Percentiles rank a stretch among this genome's conserved stretches.
phyloP scores from a whole-genome alignment of 2,888 invertebrate species.

The Drosophila leonis region DNA sequence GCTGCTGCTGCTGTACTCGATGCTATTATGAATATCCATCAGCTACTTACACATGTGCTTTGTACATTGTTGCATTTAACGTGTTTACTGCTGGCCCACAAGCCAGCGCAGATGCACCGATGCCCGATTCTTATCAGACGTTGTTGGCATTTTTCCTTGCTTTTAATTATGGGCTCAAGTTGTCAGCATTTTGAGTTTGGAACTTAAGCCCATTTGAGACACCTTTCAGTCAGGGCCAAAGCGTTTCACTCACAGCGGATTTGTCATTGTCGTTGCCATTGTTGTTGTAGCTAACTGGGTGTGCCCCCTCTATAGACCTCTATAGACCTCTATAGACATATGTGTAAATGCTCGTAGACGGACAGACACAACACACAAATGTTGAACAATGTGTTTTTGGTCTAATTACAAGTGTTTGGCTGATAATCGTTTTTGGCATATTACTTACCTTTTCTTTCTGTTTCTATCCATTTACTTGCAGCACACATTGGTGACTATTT shows the following conservation, averaged over 20 bases:
- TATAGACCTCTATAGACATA: too few species aligned
- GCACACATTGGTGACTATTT: constrained; percentile 76
- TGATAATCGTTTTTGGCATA: constrained; percentile 28
- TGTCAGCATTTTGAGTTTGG: constrained; percentile 55
- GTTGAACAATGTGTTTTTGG: constrained; percentile 10
- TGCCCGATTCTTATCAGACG: too few species aligned
- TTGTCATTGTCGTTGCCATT: constrained; percentile 40
- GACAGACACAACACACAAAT: background rate
- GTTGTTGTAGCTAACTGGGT: constrained; percentile 7
- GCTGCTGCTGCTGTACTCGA: background rate
- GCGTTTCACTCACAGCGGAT: constrained; percentile 46
- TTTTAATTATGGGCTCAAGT: constrained; percentile 68
- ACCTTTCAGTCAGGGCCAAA: constrained; percentile 47
- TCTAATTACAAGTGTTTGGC: constrained; percentile 27
- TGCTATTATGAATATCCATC: constrained; percentile 4
- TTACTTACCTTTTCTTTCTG: constrained; percentile 38
- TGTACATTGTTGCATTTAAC: constrained; percentile 36
- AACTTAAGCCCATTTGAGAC: constrained; percentile 69
- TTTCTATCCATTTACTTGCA: constrained; percentile 43
- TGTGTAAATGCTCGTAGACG: too few species aligned
- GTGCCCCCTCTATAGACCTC: too few species aligned
- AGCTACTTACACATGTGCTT: constrained; percentile 25
- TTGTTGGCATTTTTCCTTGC: constrained; percentile 36
- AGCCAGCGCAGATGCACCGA: too few species aligned
- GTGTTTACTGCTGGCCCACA: too few species aligned